Evolutionary conservation across 2,113 vertebrate genomes (phyloP).

Genomic region (Budorcas taxicolor): DNA sequence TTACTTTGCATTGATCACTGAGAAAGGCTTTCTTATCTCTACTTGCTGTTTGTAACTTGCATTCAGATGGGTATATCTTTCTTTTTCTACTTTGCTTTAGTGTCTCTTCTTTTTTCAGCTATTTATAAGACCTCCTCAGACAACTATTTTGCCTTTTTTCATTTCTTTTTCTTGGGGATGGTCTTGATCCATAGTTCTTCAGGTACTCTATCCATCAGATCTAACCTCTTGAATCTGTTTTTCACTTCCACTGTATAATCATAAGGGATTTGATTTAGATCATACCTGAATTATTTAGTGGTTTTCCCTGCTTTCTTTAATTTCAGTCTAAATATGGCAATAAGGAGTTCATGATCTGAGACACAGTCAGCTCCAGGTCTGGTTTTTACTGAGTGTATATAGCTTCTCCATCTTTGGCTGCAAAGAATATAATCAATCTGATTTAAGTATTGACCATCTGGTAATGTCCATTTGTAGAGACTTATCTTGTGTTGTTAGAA

Average conservation of each 20-base stretch:
- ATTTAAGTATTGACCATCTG: not conserved
- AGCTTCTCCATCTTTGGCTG: not conserved
- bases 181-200: not conserved
- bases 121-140: not conserved
- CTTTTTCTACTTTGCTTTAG: not conserved
- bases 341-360: not conserved
- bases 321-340: not conserved
- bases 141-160: not conserved
- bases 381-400: not conserved
- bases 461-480: not conserved
- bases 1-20: not conserved
- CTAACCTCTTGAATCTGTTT: not conserved
- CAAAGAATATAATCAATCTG: not conserved
- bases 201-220: not conserved
- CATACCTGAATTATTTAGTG: not conserved
- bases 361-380: not conserved
- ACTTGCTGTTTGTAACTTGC: not conserved
- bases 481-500: not conserved
- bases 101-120: not conserved
- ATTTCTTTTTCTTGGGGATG: not conserved
- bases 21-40: not conserved
- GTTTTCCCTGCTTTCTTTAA: not conserved
- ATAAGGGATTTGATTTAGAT: not conserved
- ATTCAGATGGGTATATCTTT: not conserved
- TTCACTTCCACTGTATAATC: not conserved